A percentile compares a stretch with the other conserved stretches of the same genome.
phyloP scores from a whole-genome alignment of 2,888 invertebrate genomes.

The Rhagophthalmus giganteus region DNA sequence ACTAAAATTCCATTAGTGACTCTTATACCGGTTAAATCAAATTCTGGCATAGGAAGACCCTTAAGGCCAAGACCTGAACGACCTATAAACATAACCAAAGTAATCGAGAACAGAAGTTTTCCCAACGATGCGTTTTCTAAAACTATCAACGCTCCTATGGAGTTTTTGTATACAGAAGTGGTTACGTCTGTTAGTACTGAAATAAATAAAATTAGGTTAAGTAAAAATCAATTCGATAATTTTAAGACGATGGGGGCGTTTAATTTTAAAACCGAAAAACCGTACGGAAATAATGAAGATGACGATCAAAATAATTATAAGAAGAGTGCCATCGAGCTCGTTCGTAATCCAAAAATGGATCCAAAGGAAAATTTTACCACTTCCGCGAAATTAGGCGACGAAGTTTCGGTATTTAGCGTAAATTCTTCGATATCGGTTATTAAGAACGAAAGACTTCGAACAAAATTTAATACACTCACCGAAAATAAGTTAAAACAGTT shows the following conservation, averaged over 20 bases:
- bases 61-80: constrained; percentile 66
- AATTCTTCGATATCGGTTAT: constrained; percentile 38
- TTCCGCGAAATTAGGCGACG: constrained; percentile 13
- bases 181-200: constrained; percentile 38
- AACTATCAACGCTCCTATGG: constrained; percentile 23
- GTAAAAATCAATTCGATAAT: constrained; percentile 37
- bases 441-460: constrained; percentile 26
- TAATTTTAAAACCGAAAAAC: constrained; percentile 46
- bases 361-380: constrained; percentile 18
- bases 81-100: constrained; percentile 42
- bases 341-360: constrained; percentile 18
- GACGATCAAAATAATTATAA: constrained; percentile 2
- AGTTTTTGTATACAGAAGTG: constrained; percentile 36
- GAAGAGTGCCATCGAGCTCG: constrained; percentile 12
- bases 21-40: constrained; percentile 76
- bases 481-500: constrained; percentile 57
- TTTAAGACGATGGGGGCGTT: constrained; percentile 46
- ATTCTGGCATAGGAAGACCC: constrained; percentile 74
- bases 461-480: constrained; percentile 35
- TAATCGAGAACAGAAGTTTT: constrained; percentile 47
- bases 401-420: constrained; percentile 33
- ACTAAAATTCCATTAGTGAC: constrained; percentile 62
- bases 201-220: constrained; percentile 33
- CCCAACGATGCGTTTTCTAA: constrained; percentile 33
- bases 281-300: background rate